Conservation (phyloP, 2,113 vertebrate species). For the Struthio camelus region DNA sequence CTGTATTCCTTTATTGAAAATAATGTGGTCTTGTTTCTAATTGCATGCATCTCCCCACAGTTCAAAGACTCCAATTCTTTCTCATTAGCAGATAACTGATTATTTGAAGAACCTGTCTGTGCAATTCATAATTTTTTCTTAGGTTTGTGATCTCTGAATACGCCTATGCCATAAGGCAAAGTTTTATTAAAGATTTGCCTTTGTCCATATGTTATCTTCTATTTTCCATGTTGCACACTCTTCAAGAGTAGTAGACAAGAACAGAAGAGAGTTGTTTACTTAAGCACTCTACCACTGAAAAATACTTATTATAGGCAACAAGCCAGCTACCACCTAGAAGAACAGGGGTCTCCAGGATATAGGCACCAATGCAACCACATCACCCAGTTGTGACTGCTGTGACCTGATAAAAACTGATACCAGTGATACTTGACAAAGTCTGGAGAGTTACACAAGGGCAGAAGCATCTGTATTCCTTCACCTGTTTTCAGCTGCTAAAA, state of each 20-base stretch:
- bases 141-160: neutral
- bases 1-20: constrained; percentile 35
- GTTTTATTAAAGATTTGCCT: neutral
- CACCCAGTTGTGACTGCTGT: neutral
- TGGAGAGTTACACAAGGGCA: neutral
- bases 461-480: neutral
- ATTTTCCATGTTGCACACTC: neutral
- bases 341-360: neutral
- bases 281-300: neutral
- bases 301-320: neutral
- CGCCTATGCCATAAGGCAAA: neutral
- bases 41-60: constrained; percentile 10
- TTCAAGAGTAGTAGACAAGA: neutral
- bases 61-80: constrained; percentile 33
- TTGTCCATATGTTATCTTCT: neutral
- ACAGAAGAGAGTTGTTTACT: neutral
- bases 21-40: constrained; percentile 21
- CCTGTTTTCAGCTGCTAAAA: neutral
- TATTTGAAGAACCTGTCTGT: neutral
- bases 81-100: neutral
- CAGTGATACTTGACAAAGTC: neutral
- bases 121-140: neutral
- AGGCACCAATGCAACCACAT: neutral
- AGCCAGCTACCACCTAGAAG: neutral
- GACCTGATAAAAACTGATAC: neutral